Evolutionary conservation across 1,140 invertebrate genomes (phyloP).

Genomic region (Euura lappo): DNA sequence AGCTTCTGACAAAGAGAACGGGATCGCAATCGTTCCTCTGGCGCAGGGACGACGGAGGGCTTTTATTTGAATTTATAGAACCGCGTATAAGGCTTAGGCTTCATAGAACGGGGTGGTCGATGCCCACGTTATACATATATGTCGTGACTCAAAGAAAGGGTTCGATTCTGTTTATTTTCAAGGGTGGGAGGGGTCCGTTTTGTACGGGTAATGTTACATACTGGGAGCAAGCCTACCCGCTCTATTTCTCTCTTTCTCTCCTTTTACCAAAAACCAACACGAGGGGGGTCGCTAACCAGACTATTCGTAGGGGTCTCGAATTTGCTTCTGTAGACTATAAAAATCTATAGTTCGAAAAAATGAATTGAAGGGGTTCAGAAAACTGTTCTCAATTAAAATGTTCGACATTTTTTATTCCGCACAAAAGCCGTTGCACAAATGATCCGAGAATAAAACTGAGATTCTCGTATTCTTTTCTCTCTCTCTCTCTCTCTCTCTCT

Average conservation of each 20-base stretch:
- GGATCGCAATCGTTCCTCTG: conserved; percentile 33
- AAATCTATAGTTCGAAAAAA: conserved; percentile 1
- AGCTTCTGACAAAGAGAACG: conserved; percentile 17
- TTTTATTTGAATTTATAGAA: conserved; percentile 46
- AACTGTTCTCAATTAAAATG: conserved; percentile 4
- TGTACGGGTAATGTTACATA: conserved; percentile 28
- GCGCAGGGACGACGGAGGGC: conserved; percentile 11
- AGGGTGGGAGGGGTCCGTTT: conserved; percentile 26
- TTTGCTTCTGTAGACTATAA: not conserved
- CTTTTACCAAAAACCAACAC: not conserved
- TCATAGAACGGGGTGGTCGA: not conserved
- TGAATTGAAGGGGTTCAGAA: not conserved
- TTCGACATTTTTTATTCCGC: not conserved
- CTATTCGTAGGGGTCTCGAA: not conserved
- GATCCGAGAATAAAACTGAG: no score
- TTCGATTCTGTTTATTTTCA: conserved; percentile 54
- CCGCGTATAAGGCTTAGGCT: not conserved
- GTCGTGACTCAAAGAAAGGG: conserved; percentile 34
- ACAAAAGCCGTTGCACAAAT: not conserved
- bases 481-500: no score
- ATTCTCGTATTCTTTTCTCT: no score
- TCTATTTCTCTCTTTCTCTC: not conserved
- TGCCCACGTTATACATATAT: not conserved
- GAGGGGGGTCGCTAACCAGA: not conserved
- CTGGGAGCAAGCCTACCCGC: not conserved